A percentile compares a stretch with the other conserved stretches of the same genome.
Evolutionary conservation across 2,113 vertebrate genomes (phyloP).

Genomic region (Gymnarchus niloticus): DNA sequence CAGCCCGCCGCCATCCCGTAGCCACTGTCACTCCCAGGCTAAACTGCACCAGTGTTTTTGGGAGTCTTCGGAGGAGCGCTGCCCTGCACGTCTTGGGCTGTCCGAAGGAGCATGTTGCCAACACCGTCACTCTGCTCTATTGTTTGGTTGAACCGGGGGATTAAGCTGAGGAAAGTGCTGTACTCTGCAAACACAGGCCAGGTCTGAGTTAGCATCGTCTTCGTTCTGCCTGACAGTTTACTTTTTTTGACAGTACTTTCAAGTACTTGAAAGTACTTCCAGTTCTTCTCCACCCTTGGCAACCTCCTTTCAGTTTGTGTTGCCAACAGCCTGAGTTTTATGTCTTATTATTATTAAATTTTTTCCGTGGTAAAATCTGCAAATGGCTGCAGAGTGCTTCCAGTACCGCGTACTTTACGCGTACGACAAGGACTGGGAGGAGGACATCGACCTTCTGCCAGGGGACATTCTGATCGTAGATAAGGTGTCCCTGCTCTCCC

Average conservation of each 20-base stretch:
- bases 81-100: slow-evolving; percentile 40
- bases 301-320: background rate
- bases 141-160: slow-evolving; percentile 77
- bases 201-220: slow-evolving; percentile 43
- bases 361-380: slow-evolving; percentile 20
- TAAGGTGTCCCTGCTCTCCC: slow-evolving; percentile 73
- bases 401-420: slow-evolving; percentile 80
- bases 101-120: slow-evolving; percentile 77
- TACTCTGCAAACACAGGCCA: slow-evolving; percentile 56
- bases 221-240: slow-evolving; percentile 41
- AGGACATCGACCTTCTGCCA: slow-evolving; percentile 82
- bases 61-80: slow-evolving; percentile 16
- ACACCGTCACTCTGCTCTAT: slow-evolving; percentile 76
- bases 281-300: background rate
- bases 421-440: slow-evolving; percentile 80
- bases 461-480: slow-evolving; percentile 83
- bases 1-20: slow-evolving; percentile 34
- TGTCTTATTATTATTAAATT: slow-evolving; percentile 44
- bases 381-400: slow-evolving; percentile 77
- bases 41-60: slow-evolving; percentile 32
- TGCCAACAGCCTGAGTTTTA: slow-evolving; percentile 23
- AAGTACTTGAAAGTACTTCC: slow-evolving; percentile 15
- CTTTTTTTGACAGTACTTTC: slow-evolving; percentile 40
- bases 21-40: slow-evolving; percentile 36
- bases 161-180: slow-evolving; percentile 75